Base-by-base conservation (phyloP, 1,140 invertebrate species). In the Drosophila auraria region DNA sequence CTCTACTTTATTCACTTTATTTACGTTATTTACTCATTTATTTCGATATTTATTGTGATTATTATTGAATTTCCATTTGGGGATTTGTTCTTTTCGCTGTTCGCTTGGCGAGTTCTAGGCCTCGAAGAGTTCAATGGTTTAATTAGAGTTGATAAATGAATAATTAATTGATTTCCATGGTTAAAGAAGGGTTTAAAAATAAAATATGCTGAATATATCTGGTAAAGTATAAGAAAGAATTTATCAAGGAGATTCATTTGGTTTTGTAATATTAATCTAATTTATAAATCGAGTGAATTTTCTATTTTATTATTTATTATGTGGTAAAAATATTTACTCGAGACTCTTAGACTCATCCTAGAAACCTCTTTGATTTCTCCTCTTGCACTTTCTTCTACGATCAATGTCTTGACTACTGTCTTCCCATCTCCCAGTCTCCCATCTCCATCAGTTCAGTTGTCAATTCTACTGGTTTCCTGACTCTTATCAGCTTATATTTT, bases 401-500 rank as follows among this genome's bases (percentile, higher is more conserved):
- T 36, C n/a, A 33, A 23, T 30, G 44, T 53, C 11, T 5, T 42
- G n/a, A 42, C 45, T 42, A 40, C 38, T 56, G 40, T 23, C 33
- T 56, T 58, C n/a, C 49, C 51, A 17, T 17, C 42, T 17, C 8
- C 44, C 9, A 17, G 7, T 9, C 17, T 23, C 12, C 40, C 27
- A 25, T 51, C 60, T 15, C 17, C 62, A 23, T 33, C 60, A 15
- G 5, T 17, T 40, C 23, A 44, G 54, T 38, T 73, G 56, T 42
- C 61, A 66, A 59, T 62, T 62, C 42, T 44, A 5, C 6, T 36
- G 49, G 51, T 20, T 78, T 65, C 51, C 57, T 77, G 69, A 74
- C 81, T 89, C 81, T 87, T 89, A 89, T 84, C 84, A 89, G 84
- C 86, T 89, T 89, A 89, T 72, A 83, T 58, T 81, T 90, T 84